These are phyloP conservation scores for Allacma fusca DNA, from an alignment of 2,888 invertebrate genomes.

Conservation along the genomic window DNA sequence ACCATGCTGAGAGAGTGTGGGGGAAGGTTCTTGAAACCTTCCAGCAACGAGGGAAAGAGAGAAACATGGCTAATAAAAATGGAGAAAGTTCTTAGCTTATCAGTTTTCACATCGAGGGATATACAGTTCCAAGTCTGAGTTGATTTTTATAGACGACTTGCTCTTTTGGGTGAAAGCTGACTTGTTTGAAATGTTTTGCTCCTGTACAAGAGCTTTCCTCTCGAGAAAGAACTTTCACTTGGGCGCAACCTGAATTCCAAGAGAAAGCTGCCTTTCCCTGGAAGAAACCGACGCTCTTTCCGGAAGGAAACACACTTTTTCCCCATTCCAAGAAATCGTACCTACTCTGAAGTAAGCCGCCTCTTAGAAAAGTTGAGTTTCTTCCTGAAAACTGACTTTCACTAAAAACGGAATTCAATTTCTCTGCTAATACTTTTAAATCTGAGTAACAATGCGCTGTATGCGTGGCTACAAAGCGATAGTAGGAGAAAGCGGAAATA, in stretches of 20 bases:
- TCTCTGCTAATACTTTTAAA: no score
- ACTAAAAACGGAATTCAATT: no score
- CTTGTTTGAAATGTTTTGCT: not conserved
- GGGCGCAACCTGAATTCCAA: not conserved
- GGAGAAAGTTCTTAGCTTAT: constrained; percentile 31
- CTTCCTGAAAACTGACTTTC: no score
- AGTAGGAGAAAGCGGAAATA: no score
- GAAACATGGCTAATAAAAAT: constrained; percentile 40
- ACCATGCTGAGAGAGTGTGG: not conserved
- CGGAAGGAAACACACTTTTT: no score
- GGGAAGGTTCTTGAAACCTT: not conserved
- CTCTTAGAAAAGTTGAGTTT: no score
- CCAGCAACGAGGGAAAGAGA: not conserved
- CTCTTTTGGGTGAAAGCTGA: not conserved
- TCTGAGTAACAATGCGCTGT: no score
- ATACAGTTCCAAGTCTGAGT: not conserved
- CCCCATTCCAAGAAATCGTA: no score
- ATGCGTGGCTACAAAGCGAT: no score
- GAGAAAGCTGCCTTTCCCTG: not conserved
- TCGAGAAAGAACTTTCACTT: not conserved
- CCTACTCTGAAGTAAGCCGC: no score
- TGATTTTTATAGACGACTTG: constrained; percentile 1
- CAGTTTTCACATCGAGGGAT: constrained; percentile 24
- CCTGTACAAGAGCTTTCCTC: not conserved
- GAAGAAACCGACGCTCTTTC: no score